These are phyloP conservation scores for Gambusia affinis DNA, from an alignment of 2,113 vertebrate species.

Conservation along the genomic window DNA sequence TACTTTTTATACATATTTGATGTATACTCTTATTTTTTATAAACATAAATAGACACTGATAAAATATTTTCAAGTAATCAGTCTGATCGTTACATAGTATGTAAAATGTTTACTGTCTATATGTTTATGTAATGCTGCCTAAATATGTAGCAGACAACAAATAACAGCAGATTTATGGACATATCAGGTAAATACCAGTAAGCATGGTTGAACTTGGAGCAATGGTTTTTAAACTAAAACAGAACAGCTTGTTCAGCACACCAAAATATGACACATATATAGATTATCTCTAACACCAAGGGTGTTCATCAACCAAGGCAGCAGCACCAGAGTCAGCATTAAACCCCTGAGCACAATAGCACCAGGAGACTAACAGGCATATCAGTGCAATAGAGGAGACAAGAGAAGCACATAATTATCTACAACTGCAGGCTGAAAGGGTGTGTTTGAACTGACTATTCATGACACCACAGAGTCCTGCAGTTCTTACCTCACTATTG, in stretches of 20 bases:
- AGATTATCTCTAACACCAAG: slow-evolving; percentile 2
- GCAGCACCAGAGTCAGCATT: slow-evolving; percentile 19
- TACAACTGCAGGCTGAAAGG: slow-evolving; percentile 1
- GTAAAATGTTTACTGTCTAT: too few relatives aligned
- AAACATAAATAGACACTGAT: too few relatives aligned
- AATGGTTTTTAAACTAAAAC: not conserved
- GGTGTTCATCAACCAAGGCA: slow-evolving; percentile 9
- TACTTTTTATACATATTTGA: too few relatives aligned
- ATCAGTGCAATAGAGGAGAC: not conserved
- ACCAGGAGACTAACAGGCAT: not conserved
- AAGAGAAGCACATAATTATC: slow-evolving; percentile 14
- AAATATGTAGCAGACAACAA: too few relatives aligned
- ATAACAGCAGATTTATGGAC: too few relatives aligned
- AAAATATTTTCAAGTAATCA: too few relatives aligned
- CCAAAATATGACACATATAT: not conserved
- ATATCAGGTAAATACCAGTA: too few relatives aligned
- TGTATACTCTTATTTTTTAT: too few relatives aligned
- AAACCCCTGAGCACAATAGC: not conserved
- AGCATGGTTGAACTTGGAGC: too few relatives aligned
- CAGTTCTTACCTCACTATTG: not conserved
- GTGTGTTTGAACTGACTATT: not conserved
- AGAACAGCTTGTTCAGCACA: not conserved
- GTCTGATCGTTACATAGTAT: too few relatives aligned
- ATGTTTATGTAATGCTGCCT: too few relatives aligned
- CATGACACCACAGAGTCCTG: slow-evolving; percentile 23